Conservation (phyloP, 2,113 vertebrate genomes). For the Ochotona curzoniae region DNA sequence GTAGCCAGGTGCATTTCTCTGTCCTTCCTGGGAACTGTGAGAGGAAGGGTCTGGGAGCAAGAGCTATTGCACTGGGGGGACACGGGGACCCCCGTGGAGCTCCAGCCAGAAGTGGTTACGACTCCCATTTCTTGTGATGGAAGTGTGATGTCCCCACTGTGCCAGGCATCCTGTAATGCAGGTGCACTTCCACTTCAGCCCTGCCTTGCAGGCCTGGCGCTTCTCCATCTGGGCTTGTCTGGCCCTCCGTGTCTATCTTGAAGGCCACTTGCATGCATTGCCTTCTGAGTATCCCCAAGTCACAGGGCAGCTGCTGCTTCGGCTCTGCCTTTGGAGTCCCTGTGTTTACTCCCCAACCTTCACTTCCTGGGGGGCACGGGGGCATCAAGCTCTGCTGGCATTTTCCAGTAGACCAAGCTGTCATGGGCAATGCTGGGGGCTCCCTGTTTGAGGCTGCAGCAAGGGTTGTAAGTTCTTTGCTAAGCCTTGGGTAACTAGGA, state of each 20-base stretch:
- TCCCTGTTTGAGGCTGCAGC: background rate
- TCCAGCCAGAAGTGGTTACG: rapidly evolving
- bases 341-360: background rate
- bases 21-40: too few relatives aligned
- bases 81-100: background rate
- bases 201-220: background rate
- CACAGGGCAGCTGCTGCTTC: background rate
- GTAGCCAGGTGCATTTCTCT: background rate
- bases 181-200: rapidly evolving
- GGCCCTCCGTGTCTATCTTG: rapidly evolving
- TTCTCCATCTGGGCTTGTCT: background rate
- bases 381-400: background rate
- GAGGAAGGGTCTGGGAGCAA: too few relatives aligned
- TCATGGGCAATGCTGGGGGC: rapidly evolving
- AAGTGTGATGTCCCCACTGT: too few relatives aligned
- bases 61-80: background rate
- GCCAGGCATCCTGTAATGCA: background rate
- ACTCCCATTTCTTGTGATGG: background rate
- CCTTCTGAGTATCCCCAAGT: background rate
- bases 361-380: background rate
- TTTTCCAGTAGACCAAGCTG: background rate
- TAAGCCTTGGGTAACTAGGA: background rate
- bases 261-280: rapidly evolving
- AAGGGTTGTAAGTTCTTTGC: background rate
- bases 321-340: background rate